Base-by-base conservation (phyloP, 2,888 invertebrate genomes). In the Athetis lepigone region DNA sequence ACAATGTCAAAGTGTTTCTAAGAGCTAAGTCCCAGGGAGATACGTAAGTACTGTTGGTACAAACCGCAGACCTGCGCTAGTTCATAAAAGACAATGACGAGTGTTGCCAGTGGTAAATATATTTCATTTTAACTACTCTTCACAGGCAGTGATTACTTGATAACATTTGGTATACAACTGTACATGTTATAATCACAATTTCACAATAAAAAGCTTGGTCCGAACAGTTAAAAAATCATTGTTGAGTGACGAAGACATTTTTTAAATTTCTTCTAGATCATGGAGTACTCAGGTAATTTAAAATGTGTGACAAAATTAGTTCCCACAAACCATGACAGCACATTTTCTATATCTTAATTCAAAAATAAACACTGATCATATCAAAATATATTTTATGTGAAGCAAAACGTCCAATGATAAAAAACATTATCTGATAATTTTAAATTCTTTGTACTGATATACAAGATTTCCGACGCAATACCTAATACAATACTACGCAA, bases 381-480 rank as follows among this genome's bases (percentile, higher is more conserved):
- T 91, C 91, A 92, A 92, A 93, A 93, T 92, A 92, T 89, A 91
- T 85, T 88, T 84, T 84, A 83, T 85, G 83, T 84, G 84, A 90
- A 91, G 87, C 89, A 85, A 88, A 87, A 85, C 78, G 64, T 87
- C 73, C 84, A 84, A 87, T 84, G 81, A 86, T 85, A 85, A 87
- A 84, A 84, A 83, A 75, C 80, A 75, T 79, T 81, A 85, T 84
- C 75, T 75, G 79, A 79, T 77, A 79, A 58, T 80, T 80, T 84
- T 88, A 87, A 88, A 89, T 88, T 90, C 88, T 93, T 94, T 94
- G 94, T 94, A 94, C 94, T 94, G 92, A 94, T 93, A 92, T 92
- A 93, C 90, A 93, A 90, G 88, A 89, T 89, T 89, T 88, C 78
- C 77, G 79, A 83, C 82, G 84, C 86, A 87, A 85, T 88, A 87